Conservation (phyloP, 2,797 vertebrate genomes). For the Allenopithecus nigroviridis region DNA sequence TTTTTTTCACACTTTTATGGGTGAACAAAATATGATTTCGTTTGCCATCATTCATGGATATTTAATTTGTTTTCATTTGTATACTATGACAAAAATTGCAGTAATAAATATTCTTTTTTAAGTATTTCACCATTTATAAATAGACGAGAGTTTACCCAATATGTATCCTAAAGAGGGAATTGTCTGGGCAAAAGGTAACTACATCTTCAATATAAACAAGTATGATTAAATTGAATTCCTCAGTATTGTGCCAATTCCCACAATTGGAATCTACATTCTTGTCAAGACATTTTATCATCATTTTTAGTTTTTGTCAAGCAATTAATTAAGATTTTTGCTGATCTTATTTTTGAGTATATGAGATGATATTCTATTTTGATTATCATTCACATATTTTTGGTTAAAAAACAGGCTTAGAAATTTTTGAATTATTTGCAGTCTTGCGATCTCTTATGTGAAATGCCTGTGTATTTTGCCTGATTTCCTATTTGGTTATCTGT, state of each 20-base stretch:
- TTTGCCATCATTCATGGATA: not conserved
- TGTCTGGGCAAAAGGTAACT: not conserved
- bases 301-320: not conserved
- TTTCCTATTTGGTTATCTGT: not conserved
- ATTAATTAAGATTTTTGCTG: not conserved
- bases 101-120: not conserved
- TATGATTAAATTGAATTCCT: not conserved
- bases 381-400: not conserved
- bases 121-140: not conserved
- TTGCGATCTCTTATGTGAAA: not conserved
- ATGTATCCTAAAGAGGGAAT: not conserved
- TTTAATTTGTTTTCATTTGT: not conserved
- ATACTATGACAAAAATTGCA: not conserved
- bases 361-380: not conserved
- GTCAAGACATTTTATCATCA: not conserved
- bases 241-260: not conserved
- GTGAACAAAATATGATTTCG: not conserved
- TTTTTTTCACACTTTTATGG: not conserved
- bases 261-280: not conserved
- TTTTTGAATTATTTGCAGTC: not conserved
- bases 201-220: not conserved
- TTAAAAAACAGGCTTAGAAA: not conserved
- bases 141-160: not conserved
- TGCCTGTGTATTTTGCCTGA: not conserved
- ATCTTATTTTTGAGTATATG: not conserved